phyloP scores from a whole-genome alignment of 2,888 invertebrate genomes.

The Drosophila pegasa region DNA sequence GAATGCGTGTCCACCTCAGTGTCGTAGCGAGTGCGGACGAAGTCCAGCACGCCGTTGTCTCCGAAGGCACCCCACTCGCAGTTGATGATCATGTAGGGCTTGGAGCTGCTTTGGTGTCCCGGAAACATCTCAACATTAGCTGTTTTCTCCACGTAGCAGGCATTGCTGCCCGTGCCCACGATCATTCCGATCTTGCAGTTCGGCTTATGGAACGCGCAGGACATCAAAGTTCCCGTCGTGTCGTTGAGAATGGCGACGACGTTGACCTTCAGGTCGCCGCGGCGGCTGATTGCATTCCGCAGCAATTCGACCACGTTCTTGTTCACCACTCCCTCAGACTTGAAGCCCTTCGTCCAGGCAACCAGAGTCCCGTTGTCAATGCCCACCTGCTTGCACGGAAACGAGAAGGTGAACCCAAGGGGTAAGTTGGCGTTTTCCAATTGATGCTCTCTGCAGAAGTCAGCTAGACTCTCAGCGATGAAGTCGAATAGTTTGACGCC shows the following conservation, averaged over 20 bases:
- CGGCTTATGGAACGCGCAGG: constrained; percentile 92
- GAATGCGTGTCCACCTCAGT: constrained; percentile 91
- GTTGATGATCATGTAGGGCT: constrained; percentile 90
- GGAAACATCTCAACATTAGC: constrained; percentile 92
- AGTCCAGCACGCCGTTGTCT: constrained; percentile 93
- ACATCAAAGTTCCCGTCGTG: constrained; percentile 96
- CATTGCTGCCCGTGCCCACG: constrained; percentile 95
- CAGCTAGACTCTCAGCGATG: constrained; percentile 95
- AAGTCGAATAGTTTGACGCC: constrained; percentile 95
- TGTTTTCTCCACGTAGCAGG: constrained; percentile 93
- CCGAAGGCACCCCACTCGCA: constrained; percentile 99
- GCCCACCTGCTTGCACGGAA: constrained; percentile 93
- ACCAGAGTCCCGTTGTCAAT: constrained; percentile 93
- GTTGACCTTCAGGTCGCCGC: constrained; percentile 91
- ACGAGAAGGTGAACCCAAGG: constrained; percentile 98
- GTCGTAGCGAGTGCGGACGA: constrained; percentile 93
- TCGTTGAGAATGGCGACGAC: constrained; percentile 96
- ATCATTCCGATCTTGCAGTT: constrained; percentile 90
- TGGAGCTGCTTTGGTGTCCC: constrained; percentile 80
- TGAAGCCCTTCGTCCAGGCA: constrained; percentile 98
- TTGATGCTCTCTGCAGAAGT: constrained; percentile 93
- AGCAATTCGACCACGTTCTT: constrained; percentile 95
- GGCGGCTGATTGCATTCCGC: constrained; percentile 92
- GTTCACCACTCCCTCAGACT: constrained; percentile 94
- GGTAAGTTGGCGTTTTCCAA: constrained; percentile 89